Evolutionary conservation across 2,113 vertebrate genomes (phyloP).

Genomic region (Alectura lathami): DNA sequence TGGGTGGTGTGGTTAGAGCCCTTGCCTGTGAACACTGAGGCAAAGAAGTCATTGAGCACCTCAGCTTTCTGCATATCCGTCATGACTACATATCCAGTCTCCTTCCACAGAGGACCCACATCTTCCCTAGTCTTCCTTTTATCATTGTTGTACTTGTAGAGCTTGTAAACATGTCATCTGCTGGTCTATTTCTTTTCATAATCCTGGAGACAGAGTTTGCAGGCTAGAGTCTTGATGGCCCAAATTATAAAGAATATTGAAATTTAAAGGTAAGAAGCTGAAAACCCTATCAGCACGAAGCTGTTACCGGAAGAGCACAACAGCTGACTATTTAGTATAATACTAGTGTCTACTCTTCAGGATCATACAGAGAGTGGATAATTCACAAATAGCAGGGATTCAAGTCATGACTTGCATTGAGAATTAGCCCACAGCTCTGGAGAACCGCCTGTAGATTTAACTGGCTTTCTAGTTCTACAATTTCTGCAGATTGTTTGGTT

Average conservation of each 20-base stretch:
- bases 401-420: slow-evolving; percentile 5
- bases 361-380: not conserved
- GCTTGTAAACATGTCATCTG: not conserved
- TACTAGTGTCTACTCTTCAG: not conserved
- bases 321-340: not conserved
- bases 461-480: not conserved
- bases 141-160: no score
- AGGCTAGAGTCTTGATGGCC: not conserved
- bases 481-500: not conserved
- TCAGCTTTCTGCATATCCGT: no score
- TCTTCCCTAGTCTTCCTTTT: no score
- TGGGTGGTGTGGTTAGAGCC: no score
- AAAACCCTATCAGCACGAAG: not conserved
- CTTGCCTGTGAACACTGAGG: no score
- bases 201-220: not conserved
- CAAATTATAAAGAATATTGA: not conserved
- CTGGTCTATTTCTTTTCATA: not conserved
- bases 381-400: not conserved
- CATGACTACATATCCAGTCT: no score
- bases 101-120: no score
- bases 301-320: not conserved
- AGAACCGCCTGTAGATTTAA: not conserved
- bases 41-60: no score
- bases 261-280: not conserved
- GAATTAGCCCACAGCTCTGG: not conserved